Percentiles rank a stretch among this genome's conserved stretches.
Conservation (phyloP, 2,797 vertebrate species). For the Ctenochaetus hawaiiensis region DNA sequence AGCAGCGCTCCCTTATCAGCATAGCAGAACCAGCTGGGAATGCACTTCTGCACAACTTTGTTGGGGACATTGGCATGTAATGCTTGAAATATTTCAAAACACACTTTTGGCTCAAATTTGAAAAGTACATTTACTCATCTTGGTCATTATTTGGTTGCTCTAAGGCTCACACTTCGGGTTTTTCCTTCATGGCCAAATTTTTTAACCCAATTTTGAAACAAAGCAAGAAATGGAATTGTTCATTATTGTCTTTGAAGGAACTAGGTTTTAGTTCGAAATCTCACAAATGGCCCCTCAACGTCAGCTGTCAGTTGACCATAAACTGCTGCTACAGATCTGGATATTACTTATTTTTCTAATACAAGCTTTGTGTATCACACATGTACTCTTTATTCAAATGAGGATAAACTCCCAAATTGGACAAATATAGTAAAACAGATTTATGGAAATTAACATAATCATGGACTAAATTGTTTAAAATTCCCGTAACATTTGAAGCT, state of each 20-base stretch:
- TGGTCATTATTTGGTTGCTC: slow-evolving; percentile 17
- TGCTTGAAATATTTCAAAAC: slow-evolving; percentile 21
- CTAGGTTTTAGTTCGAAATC: background rate
- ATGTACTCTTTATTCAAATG: background rate
- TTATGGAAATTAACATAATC: too few species aligned
- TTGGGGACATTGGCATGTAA: slow-evolving; percentile 34
- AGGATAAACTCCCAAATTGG: too few species aligned
- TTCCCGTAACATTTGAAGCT: too few species aligned
- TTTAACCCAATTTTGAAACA: background rate
- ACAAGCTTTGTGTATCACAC: background rate
- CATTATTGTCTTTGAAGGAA: background rate
- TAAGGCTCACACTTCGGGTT: background rate
- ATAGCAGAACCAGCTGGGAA: slow-evolving; percentile 73
- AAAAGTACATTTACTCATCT: slow-evolving; percentile 11
- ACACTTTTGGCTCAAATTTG: slow-evolving; percentile 10
- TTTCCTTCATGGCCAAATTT: background rate
- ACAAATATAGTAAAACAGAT: too few species aligned
- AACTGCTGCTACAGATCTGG: background rate
- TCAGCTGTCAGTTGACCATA: background rate
- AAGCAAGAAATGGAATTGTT: background rate
- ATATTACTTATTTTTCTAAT: background rate
- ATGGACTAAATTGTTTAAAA: too few species aligned
- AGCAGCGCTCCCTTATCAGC: slow-evolving; percentile 67
- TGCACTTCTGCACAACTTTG: slow-evolving; percentile 52
- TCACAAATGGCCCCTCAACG: background rate